A percentile compares a stretch with the other conserved stretches of the same genome.
Evolutionary conservation across 2,113 vertebrate genomes (phyloP).

Genomic region (Mobula birostris): DNA sequence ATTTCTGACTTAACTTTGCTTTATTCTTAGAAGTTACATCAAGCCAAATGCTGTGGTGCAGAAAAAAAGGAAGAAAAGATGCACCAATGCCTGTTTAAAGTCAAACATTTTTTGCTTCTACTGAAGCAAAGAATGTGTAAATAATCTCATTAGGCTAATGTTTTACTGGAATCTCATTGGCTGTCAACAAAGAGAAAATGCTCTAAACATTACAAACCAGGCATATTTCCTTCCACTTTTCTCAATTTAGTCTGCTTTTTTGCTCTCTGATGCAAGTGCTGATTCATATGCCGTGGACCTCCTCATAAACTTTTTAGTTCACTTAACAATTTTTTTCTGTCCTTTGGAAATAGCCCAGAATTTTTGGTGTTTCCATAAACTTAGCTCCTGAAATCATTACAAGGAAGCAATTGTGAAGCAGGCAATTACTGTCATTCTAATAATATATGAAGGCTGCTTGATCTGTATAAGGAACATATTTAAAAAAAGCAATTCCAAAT

Average conservation of each 20-base stretch:
- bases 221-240: background rate
- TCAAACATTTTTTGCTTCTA: background rate
- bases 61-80: background rate
- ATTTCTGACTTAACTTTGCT: background rate
- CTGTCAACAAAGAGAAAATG: background rate
- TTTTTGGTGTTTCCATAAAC: background rate
- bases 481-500: background rate
- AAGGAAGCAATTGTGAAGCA: background rate
- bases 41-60: accelerated
- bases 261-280: background rate
- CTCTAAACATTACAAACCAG: background rate
- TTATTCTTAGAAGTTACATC: background rate
- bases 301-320: background rate
- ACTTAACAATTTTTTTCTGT: background rate
- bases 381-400: background rate
- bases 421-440: background rate
- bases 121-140: background rate
- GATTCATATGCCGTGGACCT: background rate
- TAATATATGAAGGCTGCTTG: background rate
- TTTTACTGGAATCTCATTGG: background rate
- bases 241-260: background rate
- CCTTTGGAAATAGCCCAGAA: background rate
- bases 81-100: background rate
- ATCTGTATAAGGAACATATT: background rate
- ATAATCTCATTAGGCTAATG: background rate